Evolutionary conservation across 2,113 vertebrate species (phyloP).

Genomic region (Plestiodon gilberti): DNA sequence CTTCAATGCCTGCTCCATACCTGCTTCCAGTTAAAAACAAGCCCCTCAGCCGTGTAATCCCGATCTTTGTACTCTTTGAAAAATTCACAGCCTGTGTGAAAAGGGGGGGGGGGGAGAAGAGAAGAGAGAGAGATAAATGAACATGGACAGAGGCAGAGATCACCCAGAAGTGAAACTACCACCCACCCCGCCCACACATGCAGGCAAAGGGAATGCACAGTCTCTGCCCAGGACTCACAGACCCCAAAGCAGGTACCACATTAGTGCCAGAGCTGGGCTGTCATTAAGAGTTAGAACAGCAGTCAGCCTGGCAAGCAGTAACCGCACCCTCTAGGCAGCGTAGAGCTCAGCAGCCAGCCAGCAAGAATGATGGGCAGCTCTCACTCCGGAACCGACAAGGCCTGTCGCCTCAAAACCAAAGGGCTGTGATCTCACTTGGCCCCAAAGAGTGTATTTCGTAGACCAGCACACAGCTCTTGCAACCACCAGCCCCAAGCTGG

Average conservation of each 20-base stretch:
- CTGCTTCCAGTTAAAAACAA: constrained; percentile 99
- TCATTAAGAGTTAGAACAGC: constrained; percentile 45
- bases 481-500: constrained; percentile 6
- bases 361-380: not conserved
- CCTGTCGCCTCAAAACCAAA: constrained; percentile 27
- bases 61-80: constrained; percentile 98
- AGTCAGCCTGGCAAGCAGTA: not conserved
- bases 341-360: constrained; percentile 14
- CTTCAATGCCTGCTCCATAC: constrained; percentile 68
- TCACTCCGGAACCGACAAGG: not conserved
- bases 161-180: constrained; percentile 22
- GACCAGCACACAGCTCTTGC: not conserved
- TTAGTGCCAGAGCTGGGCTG: not conserved
- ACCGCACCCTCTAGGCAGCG: not conserved
- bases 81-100: constrained; percentile 94
- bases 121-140: not conserved
- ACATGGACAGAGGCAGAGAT: not conserved
- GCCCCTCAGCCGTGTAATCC: constrained; percentile 95
- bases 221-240: not conserved
- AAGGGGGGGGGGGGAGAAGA: constrained; percentile 54
- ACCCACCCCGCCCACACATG: not conserved
- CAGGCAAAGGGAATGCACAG: not conserved
- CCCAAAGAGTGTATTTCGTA: constrained; percentile 27
- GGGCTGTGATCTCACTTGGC: not conserved
- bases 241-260: not conserved